Evolutionary conservation across 2,113 vertebrate genomes (phyloP).

Genomic region (Accipiter cooperii): DNA sequence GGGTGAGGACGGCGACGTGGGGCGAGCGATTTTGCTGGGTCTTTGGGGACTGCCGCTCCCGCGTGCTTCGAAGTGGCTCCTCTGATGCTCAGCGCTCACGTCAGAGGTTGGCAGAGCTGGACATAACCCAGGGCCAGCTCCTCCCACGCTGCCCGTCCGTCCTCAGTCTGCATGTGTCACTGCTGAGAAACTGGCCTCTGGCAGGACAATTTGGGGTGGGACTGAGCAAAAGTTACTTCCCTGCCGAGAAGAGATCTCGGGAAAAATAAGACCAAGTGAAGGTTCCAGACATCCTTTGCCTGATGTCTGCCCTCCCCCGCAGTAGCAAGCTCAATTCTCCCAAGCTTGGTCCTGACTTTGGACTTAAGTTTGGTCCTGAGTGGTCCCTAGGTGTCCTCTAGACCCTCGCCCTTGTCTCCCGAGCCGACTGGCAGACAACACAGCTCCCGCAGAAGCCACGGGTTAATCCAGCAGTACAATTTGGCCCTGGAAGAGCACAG

Average conservation of each 20-base stretch:
- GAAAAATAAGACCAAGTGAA: background rate
- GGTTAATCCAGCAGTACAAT: background rate
- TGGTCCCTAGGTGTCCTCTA: background rate
- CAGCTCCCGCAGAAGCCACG: accelerated
- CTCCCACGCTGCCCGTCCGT: accelerated
- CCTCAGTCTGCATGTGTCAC: background rate
- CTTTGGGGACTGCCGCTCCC: background rate
- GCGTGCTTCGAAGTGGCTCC: accelerated
- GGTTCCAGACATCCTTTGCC: background rate
- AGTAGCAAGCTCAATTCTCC: background rate
- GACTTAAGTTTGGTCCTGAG: background rate
- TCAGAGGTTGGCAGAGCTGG: background rate
- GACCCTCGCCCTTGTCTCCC: background rate
- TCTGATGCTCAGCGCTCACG: background rate
- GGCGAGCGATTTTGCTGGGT: background rate
- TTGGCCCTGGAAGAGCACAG: background rate
- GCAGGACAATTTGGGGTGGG: background rate
- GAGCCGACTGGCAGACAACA: background rate
- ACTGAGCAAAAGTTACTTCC: background rate
- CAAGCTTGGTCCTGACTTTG: background rate
- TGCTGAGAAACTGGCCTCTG: background rate
- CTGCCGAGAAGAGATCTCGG: background rate
- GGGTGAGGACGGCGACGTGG: background rate
- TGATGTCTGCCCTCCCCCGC: background rate
- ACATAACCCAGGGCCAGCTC: background rate